Percentiles rank a stretch among this genome's conserved stretches.
Conservation (phyloP, 2,888 invertebrate genomes). For the Leucania comma region DNA sequence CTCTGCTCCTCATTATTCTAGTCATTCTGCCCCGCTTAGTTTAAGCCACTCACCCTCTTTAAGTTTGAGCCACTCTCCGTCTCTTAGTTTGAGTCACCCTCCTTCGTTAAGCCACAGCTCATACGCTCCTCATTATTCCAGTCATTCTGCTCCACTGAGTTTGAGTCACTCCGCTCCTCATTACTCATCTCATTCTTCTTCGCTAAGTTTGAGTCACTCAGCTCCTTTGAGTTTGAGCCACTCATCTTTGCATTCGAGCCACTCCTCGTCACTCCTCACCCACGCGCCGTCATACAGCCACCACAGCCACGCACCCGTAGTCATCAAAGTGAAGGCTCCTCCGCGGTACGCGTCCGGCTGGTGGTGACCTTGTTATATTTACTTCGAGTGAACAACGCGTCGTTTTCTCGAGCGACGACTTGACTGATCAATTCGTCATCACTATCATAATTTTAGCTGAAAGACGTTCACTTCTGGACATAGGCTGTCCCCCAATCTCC, state of each 20-base stretch:
- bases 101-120: conserved; percentile 31
- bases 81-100: conserved; percentile 11
- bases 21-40: conserved; percentile 20
- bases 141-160: conserved; percentile 18
- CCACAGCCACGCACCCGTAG: conserved; percentile 28
- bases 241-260: neutral
- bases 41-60: conserved; percentile 22
- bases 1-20: conserved; percentile 1
- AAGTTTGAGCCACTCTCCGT: conserved; percentile 14
- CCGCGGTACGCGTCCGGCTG: conserved; percentile 54
- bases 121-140: conserved; percentile 17
- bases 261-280: conserved; percentile 19
- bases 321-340: conserved; percentile 58
- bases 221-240: conserved; percentile 22
- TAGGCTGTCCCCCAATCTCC: no score
- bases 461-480: no score
- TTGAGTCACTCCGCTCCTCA: conserved; percentile 35
- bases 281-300: conserved; percentile 15
- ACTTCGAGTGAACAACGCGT: conserved; percentile 27
- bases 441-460: no score
- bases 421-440: neutral
- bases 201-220: conserved; percentile 35
- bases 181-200: conserved; percentile 18
- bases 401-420: neutral
- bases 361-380: conserved; percentile 36